A percentile compares a stretch with the other conserved stretches of the same genome.
Conservation (phyloP, 2,888 invertebrate species). For the Epinotia demarniana region DNA sequence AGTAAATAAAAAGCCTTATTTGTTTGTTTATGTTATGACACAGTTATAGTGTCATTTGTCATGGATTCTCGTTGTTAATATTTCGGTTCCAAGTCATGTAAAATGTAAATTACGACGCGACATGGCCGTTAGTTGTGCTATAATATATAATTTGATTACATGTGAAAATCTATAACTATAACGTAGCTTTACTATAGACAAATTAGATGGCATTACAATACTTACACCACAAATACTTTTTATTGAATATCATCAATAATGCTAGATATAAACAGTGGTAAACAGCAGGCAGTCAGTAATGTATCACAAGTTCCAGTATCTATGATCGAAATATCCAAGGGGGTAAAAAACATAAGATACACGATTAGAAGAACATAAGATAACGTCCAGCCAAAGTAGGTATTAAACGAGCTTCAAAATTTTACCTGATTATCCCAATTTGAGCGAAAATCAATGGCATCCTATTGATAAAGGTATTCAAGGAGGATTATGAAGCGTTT, state of each 20-base stretch:
- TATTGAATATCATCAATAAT: too few relatives aligned
- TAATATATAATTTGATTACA: too few relatives aligned
- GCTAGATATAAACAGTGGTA: too few relatives aligned
- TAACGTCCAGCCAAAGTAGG: too few relatives aligned
- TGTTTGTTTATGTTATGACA: constrained; percentile 12
- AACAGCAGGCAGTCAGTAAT: too few relatives aligned
- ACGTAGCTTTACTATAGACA: neutral
- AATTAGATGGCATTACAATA: neutral
- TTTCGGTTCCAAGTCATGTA: neutral
- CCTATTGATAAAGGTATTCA: constrained; percentile 56
- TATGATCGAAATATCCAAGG: too few relatives aligned
- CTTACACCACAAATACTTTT: too few relatives aligned
- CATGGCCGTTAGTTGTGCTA: neutral
- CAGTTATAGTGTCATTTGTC: neutral
- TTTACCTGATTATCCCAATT: neutral
- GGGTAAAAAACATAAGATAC: too few relatives aligned
- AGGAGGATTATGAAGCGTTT: constrained; percentile 56
- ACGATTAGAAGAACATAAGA: too few relatives aligned
- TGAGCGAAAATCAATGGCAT: constrained; percentile 50
- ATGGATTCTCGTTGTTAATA: neutral
- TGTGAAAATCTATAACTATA: too few relatives aligned
- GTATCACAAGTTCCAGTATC: too few relatives aligned
- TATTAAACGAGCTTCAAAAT: neutral
- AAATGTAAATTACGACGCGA: too few relatives aligned
- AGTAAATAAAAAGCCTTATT: neutral